phyloP scores from a whole-genome alignment of 1,140 invertebrate species.

The Drosophila ficusphila region DNA sequence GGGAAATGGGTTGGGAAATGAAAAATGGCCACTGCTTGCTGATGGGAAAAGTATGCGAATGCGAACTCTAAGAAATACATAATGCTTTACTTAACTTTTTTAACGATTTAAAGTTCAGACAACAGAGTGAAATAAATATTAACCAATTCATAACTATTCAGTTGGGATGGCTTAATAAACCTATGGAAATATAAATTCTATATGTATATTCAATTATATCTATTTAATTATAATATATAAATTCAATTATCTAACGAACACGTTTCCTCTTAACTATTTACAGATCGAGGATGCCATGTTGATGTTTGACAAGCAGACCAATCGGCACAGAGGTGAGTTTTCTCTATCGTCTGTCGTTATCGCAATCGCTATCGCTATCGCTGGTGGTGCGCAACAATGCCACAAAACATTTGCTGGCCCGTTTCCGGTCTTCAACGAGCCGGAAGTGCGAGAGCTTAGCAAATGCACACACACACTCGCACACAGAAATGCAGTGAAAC shows the following conservation, averaged over 20 bases:
- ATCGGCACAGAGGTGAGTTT: slow-evolving; percentile 99
- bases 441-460: slow-evolving; percentile 75
- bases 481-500: no score
- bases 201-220: no score
- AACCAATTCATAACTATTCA: no score
- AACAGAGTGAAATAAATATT: no score
- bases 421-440: slow-evolving; percentile 75
- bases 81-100: no score
- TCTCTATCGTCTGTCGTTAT: slow-evolving; percentile 5
- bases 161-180: no score
- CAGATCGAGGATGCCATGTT: slow-evolving; percentile 99
- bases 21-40: slow-evolving; percentile 24
- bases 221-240: background rate
- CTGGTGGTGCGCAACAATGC: slow-evolving; percentile 12
- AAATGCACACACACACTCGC: slow-evolving; percentile 58
- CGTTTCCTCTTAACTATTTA: slow-evolving; percentile 84
- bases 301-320: slow-evolving; percentile 99
- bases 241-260: slow-evolving; percentile 7
- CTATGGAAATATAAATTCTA: no score
- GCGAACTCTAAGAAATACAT: no score
- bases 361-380: slow-evolving; percentile 2
- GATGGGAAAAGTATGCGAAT: background rate
- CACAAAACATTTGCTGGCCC: slow-evolving; percentile 37
- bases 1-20: slow-evolving; percentile 24
- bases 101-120: no score